phyloP scores from a whole-genome alignment of 2,113 vertebrate species.

The Thamnophis sirtalis region DNA sequence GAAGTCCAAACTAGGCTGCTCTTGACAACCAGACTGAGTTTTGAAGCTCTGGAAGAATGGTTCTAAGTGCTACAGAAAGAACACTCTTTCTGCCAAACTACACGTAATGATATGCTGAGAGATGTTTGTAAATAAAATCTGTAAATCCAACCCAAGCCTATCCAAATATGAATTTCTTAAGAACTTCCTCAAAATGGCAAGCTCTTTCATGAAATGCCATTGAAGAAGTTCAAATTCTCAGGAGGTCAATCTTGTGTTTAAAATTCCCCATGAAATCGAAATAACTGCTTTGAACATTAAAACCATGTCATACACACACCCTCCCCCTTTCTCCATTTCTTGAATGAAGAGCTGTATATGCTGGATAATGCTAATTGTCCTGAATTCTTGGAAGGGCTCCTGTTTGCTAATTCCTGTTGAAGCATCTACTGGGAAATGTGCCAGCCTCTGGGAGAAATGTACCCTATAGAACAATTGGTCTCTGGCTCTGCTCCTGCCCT shows the following conservation, averaged over 20 bases:
- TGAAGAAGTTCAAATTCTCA: conserved; percentile 45
- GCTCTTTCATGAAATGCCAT: conserved; percentile 58
- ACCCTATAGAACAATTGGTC: background rate
- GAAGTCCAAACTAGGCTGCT: background rate
- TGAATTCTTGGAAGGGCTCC: conserved; percentile 36
- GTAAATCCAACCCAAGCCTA: background rate
- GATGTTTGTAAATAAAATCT: background rate
- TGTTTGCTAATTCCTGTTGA: conserved; percentile 48
- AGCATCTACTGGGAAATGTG: conserved; percentile 32
- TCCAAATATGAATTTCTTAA: conserved; percentile 4
- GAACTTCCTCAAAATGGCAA: background rate
- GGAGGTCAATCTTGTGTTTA: conserved; percentile 44
- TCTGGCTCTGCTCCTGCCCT: conserved; percentile 39
- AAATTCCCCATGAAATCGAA: conserved; percentile 1
- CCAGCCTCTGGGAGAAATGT: conserved; percentile 25
- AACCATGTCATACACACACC: conserved; percentile 40
- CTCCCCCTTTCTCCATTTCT: conserved; percentile 48
- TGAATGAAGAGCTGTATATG: conserved; percentile 52
- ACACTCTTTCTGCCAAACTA: background rate
- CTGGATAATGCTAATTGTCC: conserved; percentile 45
- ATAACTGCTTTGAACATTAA: conserved; percentile 15
- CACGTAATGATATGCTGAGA: background rate
- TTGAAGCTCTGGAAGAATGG: conserved; percentile 1
- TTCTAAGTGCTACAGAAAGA: background rate
- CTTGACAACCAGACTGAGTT: background rate